phyloP scores from a whole-genome alignment of 30 jellyfish, hydroid and myxozoan genomes.

The Hydractinia symbiolongicarpus region DNA sequence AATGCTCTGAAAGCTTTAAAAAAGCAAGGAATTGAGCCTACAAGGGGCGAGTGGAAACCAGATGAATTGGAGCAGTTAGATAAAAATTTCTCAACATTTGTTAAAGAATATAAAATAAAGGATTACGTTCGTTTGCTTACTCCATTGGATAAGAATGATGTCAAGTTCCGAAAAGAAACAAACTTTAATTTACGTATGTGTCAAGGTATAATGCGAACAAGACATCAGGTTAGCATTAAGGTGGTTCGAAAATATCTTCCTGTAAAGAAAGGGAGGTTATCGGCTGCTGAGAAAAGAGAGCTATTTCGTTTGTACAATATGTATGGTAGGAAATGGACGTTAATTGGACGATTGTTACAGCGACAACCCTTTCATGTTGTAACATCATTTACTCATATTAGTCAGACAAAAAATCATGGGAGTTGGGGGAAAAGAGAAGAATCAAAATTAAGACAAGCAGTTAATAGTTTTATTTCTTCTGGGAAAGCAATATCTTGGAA shows the following conservation, averaged over 20 bases:
- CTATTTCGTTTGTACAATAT: constrained; percentile 1
- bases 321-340: constrained; percentile 1
- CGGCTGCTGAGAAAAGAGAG: background rate
- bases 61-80: background rate
- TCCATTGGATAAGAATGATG: constrained; percentile 6
- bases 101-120: background rate
- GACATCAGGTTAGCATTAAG: background rate
- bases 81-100: background rate
- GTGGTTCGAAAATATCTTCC: background rate
- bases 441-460: no score
- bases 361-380: background rate
- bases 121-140: background rate
- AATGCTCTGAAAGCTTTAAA: background rate
- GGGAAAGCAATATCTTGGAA: no score
- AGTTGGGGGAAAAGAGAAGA: no score
- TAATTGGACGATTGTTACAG: background rate
- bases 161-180: background rate
- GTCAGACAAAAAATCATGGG: no score
- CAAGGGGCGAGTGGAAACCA: background rate
- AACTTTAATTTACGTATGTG: constrained; percentile 2
- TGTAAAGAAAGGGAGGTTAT: background rate
- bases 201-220: constrained; percentile 1
- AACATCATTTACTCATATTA: no score
- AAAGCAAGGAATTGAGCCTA: constrained; percentile 5
- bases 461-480: no score